Conservation (phyloP, 1,140 invertebrate genomes). For the Calephelis virginiensis region DNA sequence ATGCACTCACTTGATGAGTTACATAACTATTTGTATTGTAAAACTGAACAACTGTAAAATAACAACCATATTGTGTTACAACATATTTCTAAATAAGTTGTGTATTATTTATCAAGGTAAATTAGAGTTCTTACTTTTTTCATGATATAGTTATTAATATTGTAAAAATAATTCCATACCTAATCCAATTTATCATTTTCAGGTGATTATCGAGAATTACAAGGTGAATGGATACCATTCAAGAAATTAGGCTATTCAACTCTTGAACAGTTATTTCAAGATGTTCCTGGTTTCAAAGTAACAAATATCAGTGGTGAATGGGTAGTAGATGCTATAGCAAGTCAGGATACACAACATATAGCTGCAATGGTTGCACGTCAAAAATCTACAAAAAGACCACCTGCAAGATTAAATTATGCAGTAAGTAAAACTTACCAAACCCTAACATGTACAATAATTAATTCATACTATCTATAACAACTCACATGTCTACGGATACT, state of each 20-base stretch:
- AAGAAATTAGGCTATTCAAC: slow-evolving; percentile 77
- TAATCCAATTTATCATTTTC: slow-evolving; percentile 23
- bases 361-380: slow-evolving; percentile 79
- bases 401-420: slow-evolving; percentile 56
- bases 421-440: slow-evolving; percentile 39
- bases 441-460: too few species aligned
- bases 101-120: too few species aligned
- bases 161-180: not conserved
- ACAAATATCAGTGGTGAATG: slow-evolving; percentile 66
- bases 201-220: slow-evolving; percentile 79
- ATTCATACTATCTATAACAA: too few species aligned
- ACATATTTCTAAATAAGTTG: slow-evolving; percentile 4
- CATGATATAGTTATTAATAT: too few species aligned
- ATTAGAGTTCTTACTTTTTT: too few species aligned
- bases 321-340: slow-evolving; percentile 77
- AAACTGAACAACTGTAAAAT: not conserved
- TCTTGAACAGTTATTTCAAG: slow-evolving; percentile 78
- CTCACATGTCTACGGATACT: too few species aligned
- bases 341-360: slow-evolving; percentile 80
- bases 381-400: slow-evolving; percentile 71
- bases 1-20: not conserved
- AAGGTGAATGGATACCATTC: slow-evolving; percentile 80
- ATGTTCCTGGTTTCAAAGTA: slow-evolving; percentile 76
- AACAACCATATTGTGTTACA: not conserved
- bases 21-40: not conserved